Percentiles rank a stretch among this genome's conserved stretches.
These are phyloP conservation scores for Meloidogyne exigua DNA, from an alignment of 1,140 invertebrate genomes.

Conservation along the genomic window DNA sequence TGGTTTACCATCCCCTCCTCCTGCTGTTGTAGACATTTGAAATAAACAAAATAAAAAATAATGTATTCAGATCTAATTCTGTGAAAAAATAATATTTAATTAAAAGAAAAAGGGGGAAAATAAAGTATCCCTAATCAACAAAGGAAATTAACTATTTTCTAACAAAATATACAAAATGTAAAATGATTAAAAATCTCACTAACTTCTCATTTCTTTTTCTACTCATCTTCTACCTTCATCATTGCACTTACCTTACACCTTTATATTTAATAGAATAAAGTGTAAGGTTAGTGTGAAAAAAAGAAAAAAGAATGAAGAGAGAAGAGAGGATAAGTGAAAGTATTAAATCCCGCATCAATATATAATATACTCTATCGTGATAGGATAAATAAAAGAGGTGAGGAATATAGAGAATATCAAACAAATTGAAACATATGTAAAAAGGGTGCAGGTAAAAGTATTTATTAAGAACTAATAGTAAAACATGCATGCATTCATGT, in stretches of 20 bases:
- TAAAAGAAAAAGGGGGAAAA: too few relatives aligned
- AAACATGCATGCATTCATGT: neutral
- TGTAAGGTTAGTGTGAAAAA: constrained; percentile 1
- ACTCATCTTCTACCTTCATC: neutral
- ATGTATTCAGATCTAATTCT: neutral
- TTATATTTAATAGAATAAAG: neutral
- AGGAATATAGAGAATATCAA: neutral
- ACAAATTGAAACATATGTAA: neutral
- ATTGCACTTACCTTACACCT: neutral
- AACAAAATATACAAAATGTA: too few relatives aligned
- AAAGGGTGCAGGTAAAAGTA: neutral
- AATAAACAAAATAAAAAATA: constrained; percentile 12
- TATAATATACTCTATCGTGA: neutral
- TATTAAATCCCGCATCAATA: neutral
- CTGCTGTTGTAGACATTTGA: constrained; percentile 22
- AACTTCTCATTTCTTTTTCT: neutral
- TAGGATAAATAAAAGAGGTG: neutral
- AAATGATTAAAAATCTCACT: too few relatives aligned
- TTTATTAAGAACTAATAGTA: neutral
- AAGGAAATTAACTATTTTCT: too few relatives aligned
- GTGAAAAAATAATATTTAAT: too few relatives aligned
- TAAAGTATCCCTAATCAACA: too few relatives aligned
- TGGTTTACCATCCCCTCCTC: constrained; percentile 21
- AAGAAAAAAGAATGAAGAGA: neutral
- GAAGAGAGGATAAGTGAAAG: constrained; percentile 1